Conservation (phyloP, 2,797 vertebrate species). For the Sciaenops ocellatus region DNA sequence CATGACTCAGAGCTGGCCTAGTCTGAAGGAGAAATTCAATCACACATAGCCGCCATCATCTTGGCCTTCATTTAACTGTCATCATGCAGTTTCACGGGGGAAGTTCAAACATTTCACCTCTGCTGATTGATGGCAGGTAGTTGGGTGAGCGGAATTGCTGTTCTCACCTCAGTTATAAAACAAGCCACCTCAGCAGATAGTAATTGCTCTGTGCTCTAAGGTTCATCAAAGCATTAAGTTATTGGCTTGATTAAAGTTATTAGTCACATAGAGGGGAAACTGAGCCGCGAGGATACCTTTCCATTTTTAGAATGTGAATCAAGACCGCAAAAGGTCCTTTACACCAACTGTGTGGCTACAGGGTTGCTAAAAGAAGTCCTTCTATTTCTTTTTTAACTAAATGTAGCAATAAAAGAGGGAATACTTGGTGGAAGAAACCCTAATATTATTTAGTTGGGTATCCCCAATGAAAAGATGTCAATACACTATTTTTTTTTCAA, state of each 20-base stretch:
- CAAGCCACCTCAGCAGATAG: slow-evolving; percentile 83
- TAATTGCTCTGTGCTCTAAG: slow-evolving; percentile 81
- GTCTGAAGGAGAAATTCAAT: slow-evolving; percentile 76
- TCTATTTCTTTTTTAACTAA: background rate
- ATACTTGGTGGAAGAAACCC: too few species aligned
- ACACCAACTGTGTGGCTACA: slow-evolving; percentile 6
- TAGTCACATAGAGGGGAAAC: slow-evolving; percentile 71
- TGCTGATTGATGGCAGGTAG: slow-evolving; percentile 82
- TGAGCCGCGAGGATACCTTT: slow-evolving; percentile 46
- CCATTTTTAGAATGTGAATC: slow-evolving; percentile 47
- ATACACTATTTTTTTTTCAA: slow-evolving; percentile 1
- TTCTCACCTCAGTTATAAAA: slow-evolving; percentile 83
- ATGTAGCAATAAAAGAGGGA: background rate
- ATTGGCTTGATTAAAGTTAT: slow-evolving; percentile 84
- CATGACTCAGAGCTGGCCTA: slow-evolving; percentile 41
- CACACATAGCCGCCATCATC: slow-evolving; percentile 69
- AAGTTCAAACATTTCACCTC: slow-evolving; percentile 80
- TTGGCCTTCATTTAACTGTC: slow-evolving; percentile 79
- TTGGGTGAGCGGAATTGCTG: slow-evolving; percentile 75
- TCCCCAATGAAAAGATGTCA: background rate
- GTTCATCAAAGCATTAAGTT: slow-evolving; percentile 85
- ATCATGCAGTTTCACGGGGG: slow-evolving; percentile 68
- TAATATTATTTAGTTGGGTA: background rate
- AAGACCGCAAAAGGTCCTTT: slow-evolving; percentile 13
- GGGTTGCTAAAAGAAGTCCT: background rate